Percentiles rank a stretch among this genome's conserved stretches.
Conservation (phyloP, 2,797 vertebrate species). For the Ibycter americanus region DNA sequence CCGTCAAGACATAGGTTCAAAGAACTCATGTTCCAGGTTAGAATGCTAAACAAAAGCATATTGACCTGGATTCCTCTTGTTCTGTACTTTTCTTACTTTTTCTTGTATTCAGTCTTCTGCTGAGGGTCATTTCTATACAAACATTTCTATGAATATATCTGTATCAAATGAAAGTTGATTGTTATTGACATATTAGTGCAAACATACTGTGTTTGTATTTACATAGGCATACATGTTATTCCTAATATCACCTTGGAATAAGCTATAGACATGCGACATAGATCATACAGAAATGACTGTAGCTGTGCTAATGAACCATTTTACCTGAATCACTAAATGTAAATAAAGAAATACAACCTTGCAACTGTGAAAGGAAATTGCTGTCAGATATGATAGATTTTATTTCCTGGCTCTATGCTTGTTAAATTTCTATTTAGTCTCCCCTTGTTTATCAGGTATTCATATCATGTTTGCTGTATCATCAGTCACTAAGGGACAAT, state of each 20-base stretch:
- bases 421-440: conserved; percentile 19
- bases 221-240: not conserved
- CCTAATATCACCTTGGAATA: not conserved
- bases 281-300: not conserved
- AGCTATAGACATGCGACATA: not conserved
- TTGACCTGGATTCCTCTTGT: not conserved
- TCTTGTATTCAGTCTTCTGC: not conserved
- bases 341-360: conserved; percentile 29
- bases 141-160: not conserved
- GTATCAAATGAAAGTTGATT: not conserved
- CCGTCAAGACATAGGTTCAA: not conserved
- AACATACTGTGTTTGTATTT: not conserved
- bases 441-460: not conserved
- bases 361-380: conserved; percentile 27
- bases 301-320: conserved; percentile 2
- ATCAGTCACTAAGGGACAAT: not conserved
- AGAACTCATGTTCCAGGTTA: not conserved
- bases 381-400: conserved; percentile 32
- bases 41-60: not conserved
- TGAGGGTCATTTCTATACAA: not conserved
- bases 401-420: not conserved
- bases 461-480: not conserved
- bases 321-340: not conserved
- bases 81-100: not conserved
- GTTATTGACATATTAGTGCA: not conserved